Percentiles rank a stretch among this genome's conserved stretches.
Evolutionary conservation across 1,140 invertebrate genomes (phyloP).

Genomic region (Plectrocnemia conspersa): DNA sequence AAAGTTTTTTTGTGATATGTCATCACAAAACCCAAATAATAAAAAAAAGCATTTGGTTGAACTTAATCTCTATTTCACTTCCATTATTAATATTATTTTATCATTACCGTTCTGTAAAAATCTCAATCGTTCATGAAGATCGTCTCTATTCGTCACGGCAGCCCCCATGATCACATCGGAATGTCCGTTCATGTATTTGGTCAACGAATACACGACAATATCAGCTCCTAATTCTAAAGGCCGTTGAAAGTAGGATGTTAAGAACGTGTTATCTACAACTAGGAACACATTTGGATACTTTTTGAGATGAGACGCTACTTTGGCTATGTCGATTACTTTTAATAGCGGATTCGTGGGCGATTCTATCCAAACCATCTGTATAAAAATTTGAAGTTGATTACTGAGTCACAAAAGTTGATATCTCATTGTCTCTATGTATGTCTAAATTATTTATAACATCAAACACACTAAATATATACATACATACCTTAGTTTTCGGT

Average conservation of each 20-base stretch:
- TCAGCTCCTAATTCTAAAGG: constrained; percentile 90
- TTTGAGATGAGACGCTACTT: constrained; percentile 61
- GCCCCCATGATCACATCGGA: constrained; percentile 97
- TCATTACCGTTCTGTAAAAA: constrained; percentile 86
- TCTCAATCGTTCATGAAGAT: constrained; percentile 65
- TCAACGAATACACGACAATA: constrained; percentile 87
- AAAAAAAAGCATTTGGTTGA: no score
- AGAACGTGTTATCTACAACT: constrained; percentile 96
- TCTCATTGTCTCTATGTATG: background rate
- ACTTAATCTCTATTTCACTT: constrained; percentile 14
- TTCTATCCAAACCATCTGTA: constrained; percentile 92
- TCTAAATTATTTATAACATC: background rate
- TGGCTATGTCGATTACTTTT: constrained; percentile 86
- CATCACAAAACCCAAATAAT: no score
- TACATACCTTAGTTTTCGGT: constrained; percentile 29
- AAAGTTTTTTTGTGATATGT: no score
- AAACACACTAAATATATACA: background rate
- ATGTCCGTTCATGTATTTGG: constrained; percentile 99
- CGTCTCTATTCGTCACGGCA: constrained; percentile 68
- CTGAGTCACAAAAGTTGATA: constrained; percentile 56
- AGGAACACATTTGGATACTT: constrained; percentile 66
- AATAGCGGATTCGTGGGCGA: constrained; percentile 96
- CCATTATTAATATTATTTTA: constrained; percentile 12
- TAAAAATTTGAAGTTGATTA: constrained; percentile 50
- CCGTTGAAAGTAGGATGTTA: constrained; percentile 91